phyloP scores from a whole-genome alignment of 2,797 vertebrate species.

The Ara ararauna region DNA sequence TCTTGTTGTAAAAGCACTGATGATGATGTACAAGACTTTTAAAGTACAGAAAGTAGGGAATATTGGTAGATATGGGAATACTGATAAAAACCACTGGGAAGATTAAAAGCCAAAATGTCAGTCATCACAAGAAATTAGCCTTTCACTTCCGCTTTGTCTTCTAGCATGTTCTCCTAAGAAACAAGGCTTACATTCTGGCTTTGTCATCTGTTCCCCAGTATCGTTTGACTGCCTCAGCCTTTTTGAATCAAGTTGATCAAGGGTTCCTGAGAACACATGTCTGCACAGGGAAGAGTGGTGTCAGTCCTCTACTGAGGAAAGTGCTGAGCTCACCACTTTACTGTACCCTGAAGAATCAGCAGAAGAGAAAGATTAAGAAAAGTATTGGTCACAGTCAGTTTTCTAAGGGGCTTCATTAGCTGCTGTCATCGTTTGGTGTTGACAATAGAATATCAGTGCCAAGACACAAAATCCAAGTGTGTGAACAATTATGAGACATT shows the following conservation, averaged over 20 bases:
- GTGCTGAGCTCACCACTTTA: not conserved
- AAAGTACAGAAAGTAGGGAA: not conserved
- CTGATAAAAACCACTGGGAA: not conserved
- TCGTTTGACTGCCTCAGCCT: not conserved
- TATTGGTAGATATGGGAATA: not conserved
- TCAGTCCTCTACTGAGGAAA: not conserved
- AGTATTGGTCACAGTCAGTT: not conserved
- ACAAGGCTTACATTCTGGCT: not conserved
- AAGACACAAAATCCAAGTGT: not conserved
- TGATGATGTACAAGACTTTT: not conserved
- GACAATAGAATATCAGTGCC: not conserved
- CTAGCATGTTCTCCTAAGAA: not conserved
- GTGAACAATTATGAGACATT: not conserved
- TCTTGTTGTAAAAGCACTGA: not conserved
- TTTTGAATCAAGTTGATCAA: not conserved
- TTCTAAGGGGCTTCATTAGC: not conserved
- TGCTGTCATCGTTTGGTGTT: not conserved
- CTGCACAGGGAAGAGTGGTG: not conserved
- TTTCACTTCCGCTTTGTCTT: slow-evolving; percentile 1
- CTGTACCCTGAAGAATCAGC: not conserved
- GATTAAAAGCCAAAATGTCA: not conserved
- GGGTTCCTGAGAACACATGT: not conserved
- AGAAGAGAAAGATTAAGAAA: not conserved
- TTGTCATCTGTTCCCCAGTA: slow-evolving; percentile 6
- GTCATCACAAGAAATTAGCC: not conserved